Evolutionary conservation across 2,113 vertebrate genomes (phyloP), one percentile per base, ranked within the genome.

Genomic region (Corythornis madagascariensis): DNA sequence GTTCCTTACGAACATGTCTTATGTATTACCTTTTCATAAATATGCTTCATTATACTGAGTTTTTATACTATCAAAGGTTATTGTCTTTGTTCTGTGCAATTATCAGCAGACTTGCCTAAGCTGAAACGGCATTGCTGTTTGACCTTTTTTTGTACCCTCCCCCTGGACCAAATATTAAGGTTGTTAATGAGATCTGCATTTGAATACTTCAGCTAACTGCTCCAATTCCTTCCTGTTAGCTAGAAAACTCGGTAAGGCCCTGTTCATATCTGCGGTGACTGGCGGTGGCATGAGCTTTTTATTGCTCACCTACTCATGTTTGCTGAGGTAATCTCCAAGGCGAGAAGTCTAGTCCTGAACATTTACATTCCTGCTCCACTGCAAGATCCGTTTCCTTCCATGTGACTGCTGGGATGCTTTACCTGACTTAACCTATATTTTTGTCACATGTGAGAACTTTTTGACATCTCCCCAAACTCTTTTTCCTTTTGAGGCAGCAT

Each of bases 331-430:
- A 16, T 13, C 25, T 78, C n/a, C 1, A 1, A 35, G 35, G 87
- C 15, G 29, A 84, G 20, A 33, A 20, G 16, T 29, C 28, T 76
- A 35, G 31, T 53, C n/a, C 66, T 47, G 45, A n/a, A 42, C 26
- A 28, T 1, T 67, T 67, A 29, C 1, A 16, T 0, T 1, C 38
- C 26, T 72, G 13, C 35, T 69, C 2, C 11, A 10, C 31, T 56
- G 40, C 17, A 59, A 73, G 50, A 6, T 66, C 33, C 4, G 2
- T 17, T 61, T 64, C 29, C 72, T 7, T 50, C 26, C 2, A 2
- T 19, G 8, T 20, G 56, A 33, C 22, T 1, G 1, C 18, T 43
- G 33, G 10, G 28, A 56, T 6, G 24, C 18, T 63, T 89, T 86
- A 17, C 65, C 48, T 67, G 31, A 83, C 10, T 80, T 80, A 66